Base-by-base conservation (phyloP, 2,888 invertebrate genomes). In the Fragum fragum region DNA sequence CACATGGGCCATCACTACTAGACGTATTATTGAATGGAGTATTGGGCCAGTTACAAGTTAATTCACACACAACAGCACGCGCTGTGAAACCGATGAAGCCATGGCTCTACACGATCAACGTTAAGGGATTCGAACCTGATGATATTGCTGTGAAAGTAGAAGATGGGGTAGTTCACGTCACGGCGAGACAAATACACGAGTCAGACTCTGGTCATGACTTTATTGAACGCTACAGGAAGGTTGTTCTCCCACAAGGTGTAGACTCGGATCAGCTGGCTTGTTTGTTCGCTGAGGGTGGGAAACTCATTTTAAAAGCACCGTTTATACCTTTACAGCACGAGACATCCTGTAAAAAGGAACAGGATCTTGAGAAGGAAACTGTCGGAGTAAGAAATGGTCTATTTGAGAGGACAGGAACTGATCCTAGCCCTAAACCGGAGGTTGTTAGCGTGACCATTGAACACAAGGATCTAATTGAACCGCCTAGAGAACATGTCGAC, bases 101-200 rank as follows among this genome's bases (percentile, higher is more conserved):
- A 9, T 61, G 61, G 61, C 26, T 61, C n/a, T 14, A 29, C 26
- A 11, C 23, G 7, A n/a, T 61, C 29, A 61, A 61, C 26, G 6
- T 61, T 3, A 28, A 61, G 32, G 61, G 61, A 5, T 61, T 61
- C 61, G 29, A 61, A 32, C 32, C 61, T 1, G 61, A 32, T 1
- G 18, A 61, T 6, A 61, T 61, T 16, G 28, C 61, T 18, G 61
- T 61, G 2, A 61, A 61, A 18, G 32, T 61, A 9, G 61, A 61
- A 18, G 61, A 61, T 26, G 11, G 26, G 3, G 29, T n/a, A 32
- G 32, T 29, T 61, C 61, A 61, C 18, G 29, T 61, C 32, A 61
- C 61, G 2, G 61, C 61, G 1, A 61, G 26, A 61, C 61, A 61
- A 18, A 16, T 32, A 7, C 6, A 28, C 7, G 61, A 61, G 29